These are phyloP conservation scores for Myopa testacea DNA, from an alignment of 2,888 invertebrate genomes.

Conservation along the genomic window DNA sequence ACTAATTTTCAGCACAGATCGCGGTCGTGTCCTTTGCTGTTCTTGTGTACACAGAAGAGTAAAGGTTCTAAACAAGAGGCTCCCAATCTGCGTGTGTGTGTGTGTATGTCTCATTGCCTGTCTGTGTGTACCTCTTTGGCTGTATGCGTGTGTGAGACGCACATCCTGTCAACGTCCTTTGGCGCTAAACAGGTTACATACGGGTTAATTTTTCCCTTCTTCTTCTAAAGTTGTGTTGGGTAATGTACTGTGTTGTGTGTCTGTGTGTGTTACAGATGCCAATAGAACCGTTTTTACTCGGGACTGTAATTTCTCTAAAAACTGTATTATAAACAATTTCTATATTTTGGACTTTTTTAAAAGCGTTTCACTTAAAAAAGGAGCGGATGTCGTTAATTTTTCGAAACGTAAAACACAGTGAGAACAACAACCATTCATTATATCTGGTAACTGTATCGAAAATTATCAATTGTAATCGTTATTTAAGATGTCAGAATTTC, in stretches of 20 bases:
- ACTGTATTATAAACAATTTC: too few relatives aligned
- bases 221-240: constrained; percentile 45
- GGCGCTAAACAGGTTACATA: constrained; percentile 56
- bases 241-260: too few relatives aligned
- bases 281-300: too few relatives aligned
- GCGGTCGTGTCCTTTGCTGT: constrained; percentile 58
- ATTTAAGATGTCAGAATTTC: constrained; percentile 29
- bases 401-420: not conserved
- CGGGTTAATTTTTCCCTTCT: constrained; percentile 59
- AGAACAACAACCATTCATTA: not conserved
- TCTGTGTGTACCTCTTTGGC: too few relatives aligned
- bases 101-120: not conserved
- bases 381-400: not conserved
- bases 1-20: constrained; percentile 49
- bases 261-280: too few relatives aligned
- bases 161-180: constrained; percentile 33
- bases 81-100: constrained; percentile 5
- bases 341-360: not conserved
- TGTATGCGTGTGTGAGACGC: not conserved
- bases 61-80: not conserved
- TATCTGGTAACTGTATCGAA: not conserved
- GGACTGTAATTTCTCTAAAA: too few relatives aligned
- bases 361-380: not conserved
- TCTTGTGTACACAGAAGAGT: constrained; percentile 46
- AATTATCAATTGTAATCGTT: constrained; percentile 28